Evolutionary conservation across 2,797 vertebrate species (phyloP), one percentile per base, ranked within the genome.

Genomic region (Enteromius viviparus): DNA sequence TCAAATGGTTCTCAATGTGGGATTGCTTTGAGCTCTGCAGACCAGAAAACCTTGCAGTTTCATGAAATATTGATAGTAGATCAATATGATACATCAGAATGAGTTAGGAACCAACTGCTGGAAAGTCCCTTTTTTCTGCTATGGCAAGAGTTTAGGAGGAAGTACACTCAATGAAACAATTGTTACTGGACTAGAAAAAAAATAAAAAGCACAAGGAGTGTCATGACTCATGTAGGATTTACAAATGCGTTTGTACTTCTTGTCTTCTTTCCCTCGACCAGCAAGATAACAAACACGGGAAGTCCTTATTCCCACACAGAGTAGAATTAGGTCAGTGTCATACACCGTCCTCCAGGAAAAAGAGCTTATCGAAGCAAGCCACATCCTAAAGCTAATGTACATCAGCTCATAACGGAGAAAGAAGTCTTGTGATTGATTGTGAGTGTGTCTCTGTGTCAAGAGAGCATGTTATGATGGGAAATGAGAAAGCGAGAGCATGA

Each of bases 221-320:
- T 75, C 58, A 53, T 40, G 32, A 49, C 69, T 37, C 69, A 51
- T 74, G 26, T 72, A 9, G 23, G 62, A 53, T 42, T 82, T 75
- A 3, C 53, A 37, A 64, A 15, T 40, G n/a, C 19, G n/a, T 60
- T n/a, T n/a, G 1, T 47, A 29, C 7, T 8, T 65, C 40, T n/a
- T 51, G 29, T 15, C 21, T 10, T 49, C 19, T 51, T 17, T 76
- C 49, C 17, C 10, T 70, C 42, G 88, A 91, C 89, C 92, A 90
- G 87, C 87, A 88, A 86, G 91, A 92, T 91, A 92, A 93, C 92
- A 92, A 91, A 94, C 90, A 91, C 85, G 89, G 92, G 92, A 93
- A 91, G 89, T 69, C 53, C 82, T 84, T 87, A 81, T 66, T 88
- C 79, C 86, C 64, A 81, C 80, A 76, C 55, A 76, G 83, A 88